These are phyloP conservation scores for Temnothorax longispinosus DNA, from an alignment of 1,140 invertebrate species.

Conservation along the genomic window DNA sequence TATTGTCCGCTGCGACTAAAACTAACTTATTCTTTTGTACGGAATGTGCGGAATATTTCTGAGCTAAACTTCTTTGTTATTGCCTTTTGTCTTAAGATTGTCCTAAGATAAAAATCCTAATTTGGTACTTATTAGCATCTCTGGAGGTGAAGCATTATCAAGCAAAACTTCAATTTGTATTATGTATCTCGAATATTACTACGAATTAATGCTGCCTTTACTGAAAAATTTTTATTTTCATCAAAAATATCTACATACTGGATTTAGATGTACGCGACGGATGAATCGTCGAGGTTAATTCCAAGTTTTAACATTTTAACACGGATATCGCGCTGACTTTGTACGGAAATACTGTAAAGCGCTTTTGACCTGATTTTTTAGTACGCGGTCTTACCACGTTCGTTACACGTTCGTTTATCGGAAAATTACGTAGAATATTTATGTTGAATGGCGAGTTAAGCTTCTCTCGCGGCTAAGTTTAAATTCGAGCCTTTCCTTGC, in stretches of 20 bases:
- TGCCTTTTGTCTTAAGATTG: neutral
- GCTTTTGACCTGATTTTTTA: constrained; percentile 16
- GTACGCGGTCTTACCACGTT: neutral
- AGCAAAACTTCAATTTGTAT: neutral
- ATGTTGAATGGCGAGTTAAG: constrained; percentile 8
- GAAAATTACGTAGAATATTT: constrained; percentile 50
- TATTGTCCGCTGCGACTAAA: neutral
- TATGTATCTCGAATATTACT: neutral
- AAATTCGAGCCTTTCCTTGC: neutral
- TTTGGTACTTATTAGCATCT: neutral
- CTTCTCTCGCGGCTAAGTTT: neutral
- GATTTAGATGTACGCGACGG: neutral
- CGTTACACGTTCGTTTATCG: neutral
- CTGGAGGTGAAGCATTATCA: neutral
- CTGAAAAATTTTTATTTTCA: neutral
- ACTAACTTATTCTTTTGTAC: neutral
- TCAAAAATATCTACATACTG: neutral
- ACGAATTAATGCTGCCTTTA: neutral
- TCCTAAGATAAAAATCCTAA: neutral
- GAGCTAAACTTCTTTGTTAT: neutral
- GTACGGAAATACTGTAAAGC: neutral
- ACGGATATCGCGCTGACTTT: neutral
- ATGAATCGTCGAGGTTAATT: neutral
- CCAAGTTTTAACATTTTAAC: constrained; percentile 28
- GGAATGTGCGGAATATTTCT: neutral